Evolutionary conservation across 2,113 vertebrate species (phyloP), one percentile per base, ranked within the genome.

Genomic region (Irena cyanogastra): DNA sequence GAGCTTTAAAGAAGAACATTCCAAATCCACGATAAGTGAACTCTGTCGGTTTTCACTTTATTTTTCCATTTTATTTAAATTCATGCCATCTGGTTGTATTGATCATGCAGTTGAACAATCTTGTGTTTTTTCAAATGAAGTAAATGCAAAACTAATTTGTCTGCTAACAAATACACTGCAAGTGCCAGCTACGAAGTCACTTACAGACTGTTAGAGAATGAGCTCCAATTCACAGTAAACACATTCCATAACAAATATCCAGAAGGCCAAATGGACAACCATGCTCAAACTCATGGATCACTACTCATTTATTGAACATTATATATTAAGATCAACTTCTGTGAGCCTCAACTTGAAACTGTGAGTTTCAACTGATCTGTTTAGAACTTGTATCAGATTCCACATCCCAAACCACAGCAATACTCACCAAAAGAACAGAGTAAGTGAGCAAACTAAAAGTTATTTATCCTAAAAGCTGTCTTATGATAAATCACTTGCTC

Each of bases 11-110:
- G 57, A 70, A 88, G 8, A 85, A 44, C n/a, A 63, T 31, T 78
- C 16, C 39, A 56, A 87, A 94, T 68, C 65, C 39, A 68, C 3
- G 18, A 54, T 45, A n/a, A 35, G 39, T 59, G 42, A 95, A 92
- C 65, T 89, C 77, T 78, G 27, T 9, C 69, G 56, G 60, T 22
- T 96, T 91, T 77, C 9, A 5, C 52, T 91, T 95, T 89, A 44
- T 79, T 87, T 78, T 89, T 82, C 65, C 39, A 23, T 87, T 91
- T 82, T 87, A 68, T 84, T 94, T 91, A 68, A 53, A 82, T 79
- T 91, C 78, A 66, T 1, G 3, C 66, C 91, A 94, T 78, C 81
- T 81, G 83, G 33, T 33, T 59, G 64, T 74, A 95, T 78, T 57
- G 59, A 87, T 94, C 64, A 63, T 3, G 18, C 4, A 3, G 50